Base-by-base conservation (phyloP, 2,113 vertebrate species). In the Mugil cephalus region DNA sequence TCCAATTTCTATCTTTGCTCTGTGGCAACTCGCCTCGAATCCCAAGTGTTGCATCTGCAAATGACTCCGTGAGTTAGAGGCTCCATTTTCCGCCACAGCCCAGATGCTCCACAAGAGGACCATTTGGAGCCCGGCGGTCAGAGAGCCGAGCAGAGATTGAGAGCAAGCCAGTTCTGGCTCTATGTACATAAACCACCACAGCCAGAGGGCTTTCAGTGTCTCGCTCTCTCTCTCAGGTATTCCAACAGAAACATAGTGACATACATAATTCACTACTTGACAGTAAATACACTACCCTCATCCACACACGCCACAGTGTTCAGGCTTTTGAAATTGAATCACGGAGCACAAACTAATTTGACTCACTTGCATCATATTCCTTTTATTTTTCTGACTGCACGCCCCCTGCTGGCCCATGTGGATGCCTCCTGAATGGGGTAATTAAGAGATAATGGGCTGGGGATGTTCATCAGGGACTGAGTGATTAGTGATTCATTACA, bases 401-500 rank as follows among this genome's bases (percentile, higher is more conserved):
- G 87, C 90, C 91, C 89, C 83, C 90, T 92, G 73, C 79, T 87
- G 89, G 87, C 38, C 54, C 35, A 51, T n/a, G 52, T 73, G 34
- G 21, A 64, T 66, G 68, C 82, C 75, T 66, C 66, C 55, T 69
- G 77, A 82, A 78, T 71, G 77, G 83, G 89, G 89, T 93, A 93
- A 93, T 94, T 93, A 92, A 93, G 85, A 89, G 87, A 92, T 91
- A 93, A 92, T 89, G 84, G 90, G 71, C 85, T 77, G 71, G 86
- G 88, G 85, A 90, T 87, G 85, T 81, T 92, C 88, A 77, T 91
- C 86, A 86, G 89, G 83, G 87, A 90, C 86, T 8, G 43, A 71
- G 87, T 93, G 90, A 93, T 93, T 92, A 91, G 88, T 80, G 82
- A 92, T 92, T 93, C 92, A 94, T 94, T 93, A 94, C 91, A 92